Percentiles rank a stretch among this genome's conserved stretches.
phyloP scores from a whole-genome alignment of 2,888 invertebrate genomes.

The Eueremaeus valkanovi region DNA sequence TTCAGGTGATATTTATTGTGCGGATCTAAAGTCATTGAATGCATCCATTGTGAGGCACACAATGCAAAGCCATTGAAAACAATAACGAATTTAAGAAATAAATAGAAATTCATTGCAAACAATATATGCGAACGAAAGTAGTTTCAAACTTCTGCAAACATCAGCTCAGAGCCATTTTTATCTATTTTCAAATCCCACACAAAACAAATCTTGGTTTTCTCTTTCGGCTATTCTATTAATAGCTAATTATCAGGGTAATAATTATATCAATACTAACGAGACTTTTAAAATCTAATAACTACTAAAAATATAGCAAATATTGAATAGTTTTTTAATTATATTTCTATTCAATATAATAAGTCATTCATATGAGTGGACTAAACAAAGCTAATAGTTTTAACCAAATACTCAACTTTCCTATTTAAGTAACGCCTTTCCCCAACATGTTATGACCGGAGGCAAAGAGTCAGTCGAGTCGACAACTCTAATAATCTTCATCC shows the following conservation, averaged over 20 bases:
- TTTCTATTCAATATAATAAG: too few relatives aligned
- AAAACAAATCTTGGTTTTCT: neutral
- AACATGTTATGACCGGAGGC: conserved; percentile 17
- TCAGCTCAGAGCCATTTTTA: neutral
- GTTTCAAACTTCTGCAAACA: neutral
- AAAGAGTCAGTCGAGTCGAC: conserved; percentile 28
- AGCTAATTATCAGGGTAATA: too few relatives aligned
- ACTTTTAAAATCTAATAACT: too few relatives aligned
- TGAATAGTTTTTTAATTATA: too few relatives aligned
- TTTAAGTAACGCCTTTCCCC: conserved; percentile 8
- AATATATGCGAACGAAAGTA: neutral
- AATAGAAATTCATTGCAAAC: neutral
- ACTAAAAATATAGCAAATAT: too few relatives aligned
- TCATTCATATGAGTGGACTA: too few relatives aligned
- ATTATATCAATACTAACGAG: too few relatives aligned
- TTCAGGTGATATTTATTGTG: conserved; percentile 35
- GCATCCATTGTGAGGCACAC: conserved; percentile 31
- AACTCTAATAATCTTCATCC: conserved; percentile 29
- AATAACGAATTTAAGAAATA: neutral
- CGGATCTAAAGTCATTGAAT: conserved; percentile 35
- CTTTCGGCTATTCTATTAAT: neutral
- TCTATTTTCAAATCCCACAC: conserved; percentile 3
- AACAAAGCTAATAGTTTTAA: neutral
- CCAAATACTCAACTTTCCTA: neutral
- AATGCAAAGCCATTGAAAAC: neutral